phyloP scores from a whole-genome alignment of 2,888 invertebrate species.

The Ypsolopha scabrella region DNA sequence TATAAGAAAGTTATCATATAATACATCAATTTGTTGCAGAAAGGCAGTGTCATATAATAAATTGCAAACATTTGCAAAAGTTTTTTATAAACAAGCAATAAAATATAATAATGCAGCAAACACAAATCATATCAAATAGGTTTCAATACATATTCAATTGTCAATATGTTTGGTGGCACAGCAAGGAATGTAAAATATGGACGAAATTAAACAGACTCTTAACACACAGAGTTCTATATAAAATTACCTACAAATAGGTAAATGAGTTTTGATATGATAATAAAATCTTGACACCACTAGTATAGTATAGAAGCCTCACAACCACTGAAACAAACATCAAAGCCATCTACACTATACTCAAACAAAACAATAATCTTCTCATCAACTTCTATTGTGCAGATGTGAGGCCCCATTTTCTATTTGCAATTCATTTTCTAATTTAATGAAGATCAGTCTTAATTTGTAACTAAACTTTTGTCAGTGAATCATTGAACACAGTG shows the following conservation, averaged over 20 bases:
- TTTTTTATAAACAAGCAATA: too few species aligned
- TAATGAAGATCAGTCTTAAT: slow-evolving; percentile 1
- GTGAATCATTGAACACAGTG: slow-evolving; percentile 1
- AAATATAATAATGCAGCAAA: neutral
- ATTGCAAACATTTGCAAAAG: too few species aligned
- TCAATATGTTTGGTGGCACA: too few species aligned
- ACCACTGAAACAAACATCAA: too few species aligned
- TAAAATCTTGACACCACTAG: too few species aligned
- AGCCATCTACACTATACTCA: too few species aligned
- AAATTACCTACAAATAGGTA: too few species aligned
- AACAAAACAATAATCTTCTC: too few species aligned
- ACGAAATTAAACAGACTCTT: neutral
- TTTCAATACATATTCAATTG: neutral
- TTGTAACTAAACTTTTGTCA: neutral
- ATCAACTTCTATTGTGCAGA: neutral
- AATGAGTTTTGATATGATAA: neutral
- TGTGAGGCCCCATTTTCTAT: neutral
- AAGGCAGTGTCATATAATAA: too few species aligned
- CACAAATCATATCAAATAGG: neutral
- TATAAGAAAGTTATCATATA: too few species aligned
- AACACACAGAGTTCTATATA: neutral
- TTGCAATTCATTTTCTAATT: neutral
- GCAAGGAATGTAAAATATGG: neutral
- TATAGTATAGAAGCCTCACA: too few species aligned
- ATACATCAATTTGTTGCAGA: too few species aligned